A percentile compares a stretch with the other conserved stretches of the same genome.
Conservation (phyloP, 1,140 invertebrate genomes). For the Drosophila kurseongensis region DNA sequence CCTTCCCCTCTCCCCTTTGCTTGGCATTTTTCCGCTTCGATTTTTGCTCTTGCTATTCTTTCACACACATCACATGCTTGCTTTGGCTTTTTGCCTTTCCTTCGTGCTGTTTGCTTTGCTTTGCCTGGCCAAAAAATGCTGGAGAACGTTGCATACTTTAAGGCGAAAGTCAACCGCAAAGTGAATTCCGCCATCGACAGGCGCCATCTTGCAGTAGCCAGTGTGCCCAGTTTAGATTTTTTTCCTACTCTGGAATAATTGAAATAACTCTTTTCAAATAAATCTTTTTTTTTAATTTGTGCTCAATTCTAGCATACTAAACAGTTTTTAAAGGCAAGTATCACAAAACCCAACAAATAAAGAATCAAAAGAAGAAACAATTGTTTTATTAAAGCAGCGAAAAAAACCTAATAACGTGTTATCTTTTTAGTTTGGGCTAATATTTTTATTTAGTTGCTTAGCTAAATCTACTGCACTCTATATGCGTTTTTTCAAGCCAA, state of each 20-base stretch:
- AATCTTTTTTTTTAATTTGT: too few relatives aligned
- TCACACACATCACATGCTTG: slow-evolving; percentile 27
- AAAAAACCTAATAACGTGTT: too few relatives aligned
- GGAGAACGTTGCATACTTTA: slow-evolving; percentile 60
- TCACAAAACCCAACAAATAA: too few relatives aligned
- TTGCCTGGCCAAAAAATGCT: slow-evolving; percentile 38
- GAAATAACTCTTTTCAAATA: neutral
- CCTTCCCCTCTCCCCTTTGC: neutral
- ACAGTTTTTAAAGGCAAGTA: too few relatives aligned
- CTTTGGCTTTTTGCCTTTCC: slow-evolving; percentile 27
- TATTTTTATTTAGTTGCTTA: too few relatives aligned
- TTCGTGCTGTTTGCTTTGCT: slow-evolving; percentile 58
- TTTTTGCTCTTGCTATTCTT: slow-evolving; percentile 41
- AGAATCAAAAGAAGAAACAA: too few relatives aligned
- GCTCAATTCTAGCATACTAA: too few relatives aligned
- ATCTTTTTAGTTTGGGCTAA: too few relatives aligned
- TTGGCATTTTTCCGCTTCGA: slow-evolving; percentile 28
- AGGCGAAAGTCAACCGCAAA: slow-evolving; percentile 66
- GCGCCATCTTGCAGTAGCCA: slow-evolving; percentile 35
- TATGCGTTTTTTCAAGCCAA: neutral
- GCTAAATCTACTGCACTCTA: neutral
- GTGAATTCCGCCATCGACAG: slow-evolving; percentile 70
- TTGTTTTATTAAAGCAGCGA: too few relatives aligned
- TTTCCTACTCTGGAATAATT: neutral
- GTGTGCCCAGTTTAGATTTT: neutral